A percentile compares a stretch with the other conserved stretches of the same genome.
phyloP scores from a whole-genome alignment of 2,888 invertebrate species.

The Thumatha senex region DNA sequence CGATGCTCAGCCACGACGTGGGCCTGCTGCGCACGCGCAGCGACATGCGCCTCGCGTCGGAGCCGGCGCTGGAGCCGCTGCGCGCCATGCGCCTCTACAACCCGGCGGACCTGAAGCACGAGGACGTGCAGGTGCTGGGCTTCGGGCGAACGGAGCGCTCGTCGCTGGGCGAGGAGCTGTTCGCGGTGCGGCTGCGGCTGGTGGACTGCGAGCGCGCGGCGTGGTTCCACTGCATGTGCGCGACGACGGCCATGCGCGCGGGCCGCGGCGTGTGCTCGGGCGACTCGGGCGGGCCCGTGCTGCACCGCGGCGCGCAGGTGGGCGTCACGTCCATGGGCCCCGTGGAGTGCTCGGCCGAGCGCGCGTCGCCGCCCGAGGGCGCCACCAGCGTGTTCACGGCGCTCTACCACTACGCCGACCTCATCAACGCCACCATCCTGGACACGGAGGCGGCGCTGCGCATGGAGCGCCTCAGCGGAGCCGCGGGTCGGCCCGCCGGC shows the following conservation, averaged over 20 bases:
- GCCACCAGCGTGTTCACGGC: conserved; percentile 68
- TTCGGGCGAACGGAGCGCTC: conserved; percentile 62
- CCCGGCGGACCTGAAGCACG: conserved; percentile 36
- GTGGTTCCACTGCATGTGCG: conserved; percentile 61
- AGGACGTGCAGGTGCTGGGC: conserved; percentile 60
- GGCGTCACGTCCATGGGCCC: conserved; percentile 71
- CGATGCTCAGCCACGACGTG: conserved; percentile 67
- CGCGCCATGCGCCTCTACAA: conserved; percentile 39
- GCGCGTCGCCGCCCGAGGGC: conserved; percentile 22
- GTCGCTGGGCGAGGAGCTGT: conserved; percentile 56
- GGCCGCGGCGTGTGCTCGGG: conserved; percentile 67
- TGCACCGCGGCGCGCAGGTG: conserved; percentile 52
- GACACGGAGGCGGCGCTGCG: conserved; percentile 48
- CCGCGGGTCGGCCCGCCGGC: conserved; percentile 1
- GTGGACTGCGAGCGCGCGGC: conserved; percentile 51
- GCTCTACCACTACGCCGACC: conserved; percentile 53
- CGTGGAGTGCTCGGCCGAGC: conserved; percentile 46
- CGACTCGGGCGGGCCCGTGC: conserved; percentile 69
- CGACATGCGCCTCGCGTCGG: conserved; percentile 42
- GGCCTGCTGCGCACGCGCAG: conserved; percentile 62
- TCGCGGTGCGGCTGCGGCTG: conserved; percentile 52
- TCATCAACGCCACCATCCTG: conserved; percentile 59
- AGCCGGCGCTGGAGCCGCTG: conserved; percentile 31
- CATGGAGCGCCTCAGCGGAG: conserved; percentile 36
- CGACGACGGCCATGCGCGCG: conserved; percentile 12